phyloP scores from a whole-genome alignment of 2,113 vertebrate species.

The Cricetomys ansorgei region DNA sequence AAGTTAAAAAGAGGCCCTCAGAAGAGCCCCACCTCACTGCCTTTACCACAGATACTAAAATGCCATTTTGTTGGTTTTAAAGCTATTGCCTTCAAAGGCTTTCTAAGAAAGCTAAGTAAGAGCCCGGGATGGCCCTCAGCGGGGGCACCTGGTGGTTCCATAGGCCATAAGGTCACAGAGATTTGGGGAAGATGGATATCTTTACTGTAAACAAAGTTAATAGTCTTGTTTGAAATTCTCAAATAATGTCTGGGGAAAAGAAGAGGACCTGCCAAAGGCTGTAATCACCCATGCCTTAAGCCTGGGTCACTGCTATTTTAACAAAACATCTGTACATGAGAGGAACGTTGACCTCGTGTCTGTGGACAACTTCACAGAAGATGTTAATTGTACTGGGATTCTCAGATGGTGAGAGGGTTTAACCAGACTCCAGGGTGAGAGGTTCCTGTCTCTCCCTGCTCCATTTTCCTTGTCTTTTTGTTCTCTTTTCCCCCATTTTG shows the following conservation, averaged over 20 bases:
- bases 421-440: background rate
- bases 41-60: background rate
- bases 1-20: background rate
- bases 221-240: background rate
- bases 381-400: background rate
- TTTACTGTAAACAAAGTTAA: background rate
- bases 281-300: background rate
- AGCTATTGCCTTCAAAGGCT: background rate
- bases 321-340: background rate
- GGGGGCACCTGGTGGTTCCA: background rate
- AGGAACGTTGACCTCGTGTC: background rate
- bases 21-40: background rate
- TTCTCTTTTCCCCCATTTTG: background rate
- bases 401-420: background rate
- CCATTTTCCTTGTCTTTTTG: background rate
- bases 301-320: background rate
- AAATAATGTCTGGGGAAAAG: background rate
- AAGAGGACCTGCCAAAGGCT: background rate
- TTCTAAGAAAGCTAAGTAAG: background rate
- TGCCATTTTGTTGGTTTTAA: background rate
- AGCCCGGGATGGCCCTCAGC: background rate
- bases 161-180: background rate
- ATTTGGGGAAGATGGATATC: background rate
- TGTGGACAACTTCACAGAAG: background rate
- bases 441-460: background rate